Conservation (phyloP, 2,797 vertebrate species). For the Orestias chungarensis region DNA sequence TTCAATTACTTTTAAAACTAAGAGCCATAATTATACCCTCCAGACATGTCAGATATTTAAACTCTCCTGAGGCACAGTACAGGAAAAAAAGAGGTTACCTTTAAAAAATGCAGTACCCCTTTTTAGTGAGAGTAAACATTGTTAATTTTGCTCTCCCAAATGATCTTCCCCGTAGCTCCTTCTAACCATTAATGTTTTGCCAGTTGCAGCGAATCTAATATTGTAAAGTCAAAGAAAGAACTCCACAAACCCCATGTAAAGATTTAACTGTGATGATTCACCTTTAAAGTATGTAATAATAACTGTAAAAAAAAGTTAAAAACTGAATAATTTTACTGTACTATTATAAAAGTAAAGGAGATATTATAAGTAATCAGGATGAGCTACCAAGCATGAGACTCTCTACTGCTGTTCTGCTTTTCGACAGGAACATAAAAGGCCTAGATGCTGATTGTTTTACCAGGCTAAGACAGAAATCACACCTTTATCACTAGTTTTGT, state of each 20-base stretch:
- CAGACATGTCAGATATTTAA: background rate
- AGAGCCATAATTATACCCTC: background rate
- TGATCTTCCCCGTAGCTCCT: background rate
- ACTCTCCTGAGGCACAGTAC: background rate
- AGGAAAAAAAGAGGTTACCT: background rate
- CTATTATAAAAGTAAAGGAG: no score
- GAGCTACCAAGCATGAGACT: background rate
- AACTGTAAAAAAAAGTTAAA: no score
- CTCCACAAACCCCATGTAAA: no score
- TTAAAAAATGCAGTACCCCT: background rate
- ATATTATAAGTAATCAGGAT: no score
- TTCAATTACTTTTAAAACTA: constrained; percentile 1
- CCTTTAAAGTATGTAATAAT: no score
- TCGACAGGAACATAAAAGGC: background rate
- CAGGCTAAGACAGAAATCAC: background rate
- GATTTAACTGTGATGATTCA: no score
- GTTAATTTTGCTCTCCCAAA: background rate
- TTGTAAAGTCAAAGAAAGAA: background rate
- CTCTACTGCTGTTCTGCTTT: background rate
- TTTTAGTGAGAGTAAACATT: background rate
- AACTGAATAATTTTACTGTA: no score
- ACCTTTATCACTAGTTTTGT: background rate
- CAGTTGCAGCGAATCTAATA: background rate
- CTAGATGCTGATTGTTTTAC: background rate
- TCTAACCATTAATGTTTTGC: background rate